Evolutionary conservation across 2,797 vertebrate genomes (phyloP).

Genomic region (Chromobotia macracanthus): DNA sequence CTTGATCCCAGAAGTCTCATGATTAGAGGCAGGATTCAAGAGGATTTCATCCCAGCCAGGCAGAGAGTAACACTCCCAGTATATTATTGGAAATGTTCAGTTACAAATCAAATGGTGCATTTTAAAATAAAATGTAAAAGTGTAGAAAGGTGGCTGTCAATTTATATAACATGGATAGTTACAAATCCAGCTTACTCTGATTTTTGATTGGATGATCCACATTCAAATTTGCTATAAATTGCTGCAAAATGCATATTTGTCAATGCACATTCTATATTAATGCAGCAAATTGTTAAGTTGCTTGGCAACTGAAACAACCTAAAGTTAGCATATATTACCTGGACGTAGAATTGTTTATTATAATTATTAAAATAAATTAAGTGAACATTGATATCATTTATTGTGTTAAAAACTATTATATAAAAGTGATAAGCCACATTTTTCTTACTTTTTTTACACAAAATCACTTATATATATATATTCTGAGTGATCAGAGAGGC

Average conservation of each 20-base stretch:
- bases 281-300: too few species aligned
- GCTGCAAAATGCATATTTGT: too few species aligned
- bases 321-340: too few species aligned
- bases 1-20: conserved; percentile 61
- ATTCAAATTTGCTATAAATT: too few species aligned
- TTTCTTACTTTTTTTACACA: too few species aligned
- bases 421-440: not conserved
- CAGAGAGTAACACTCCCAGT: conserved; percentile 31
- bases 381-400: not conserved
- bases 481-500: not conserved
- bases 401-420: not conserved
- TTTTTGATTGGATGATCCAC: not conserved
- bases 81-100: conserved; percentile 7
- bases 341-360: too few species aligned
- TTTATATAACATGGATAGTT: not conserved
- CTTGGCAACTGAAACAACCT: too few species aligned
- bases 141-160: not conserved
- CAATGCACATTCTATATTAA: too few species aligned
- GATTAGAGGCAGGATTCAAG: conserved; percentile 56
- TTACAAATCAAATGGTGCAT: not conserved
- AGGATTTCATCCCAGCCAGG: conserved; percentile 50
- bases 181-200: not conserved
- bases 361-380: too few species aligned
- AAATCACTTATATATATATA: too few species aligned
- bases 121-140: not conserved